These are phyloP conservation scores for Resseliella maxima DNA, from an alignment of 2,888 invertebrate genomes.

Conservation along the genomic window DNA sequence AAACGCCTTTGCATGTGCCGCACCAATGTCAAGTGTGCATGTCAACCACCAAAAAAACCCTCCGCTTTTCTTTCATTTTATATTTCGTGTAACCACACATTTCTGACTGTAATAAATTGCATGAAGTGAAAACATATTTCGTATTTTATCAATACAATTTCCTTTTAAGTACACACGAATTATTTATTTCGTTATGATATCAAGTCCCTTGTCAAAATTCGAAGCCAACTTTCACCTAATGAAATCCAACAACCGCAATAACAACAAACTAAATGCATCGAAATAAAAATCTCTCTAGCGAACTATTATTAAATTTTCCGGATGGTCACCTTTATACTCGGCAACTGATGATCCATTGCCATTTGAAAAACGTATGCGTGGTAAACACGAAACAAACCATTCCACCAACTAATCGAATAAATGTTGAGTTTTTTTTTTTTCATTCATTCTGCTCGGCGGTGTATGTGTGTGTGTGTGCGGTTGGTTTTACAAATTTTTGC, in stretches of 20 bases:
- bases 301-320: slow-evolving; percentile 55
- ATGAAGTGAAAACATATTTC: slow-evolving; percentile 22
- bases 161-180: slow-evolving; percentile 24
- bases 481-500: background rate
- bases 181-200: slow-evolving; percentile 6
- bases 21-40: slow-evolving; percentile 2
- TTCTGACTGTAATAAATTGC: background rate
- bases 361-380: slow-evolving; percentile 49
- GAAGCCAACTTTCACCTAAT: background rate
- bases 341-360: background rate
- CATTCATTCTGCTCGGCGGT: background rate
- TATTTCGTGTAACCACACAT: background rate
- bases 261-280: background rate
- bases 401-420: slow-evolving; percentile 20
- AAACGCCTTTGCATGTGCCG: slow-evolving; percentile 31
- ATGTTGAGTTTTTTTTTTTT: background rate
- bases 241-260: background rate
- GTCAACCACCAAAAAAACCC: background rate
- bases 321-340: slow-evolving; percentile 36
- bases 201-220: background rate
- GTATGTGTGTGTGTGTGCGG: background rate
- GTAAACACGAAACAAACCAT: slow-evolving; percentile 17
- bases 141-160: slow-evolving; percentile 30
- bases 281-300: slow-evolving; percentile 48
- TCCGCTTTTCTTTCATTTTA: background rate